A percentile compares a stretch with the other conserved stretches of the same genome.
Evolutionary conservation across 2,888 invertebrate species (phyloP).

Genomic region (Pollenia amentaria): DNA sequence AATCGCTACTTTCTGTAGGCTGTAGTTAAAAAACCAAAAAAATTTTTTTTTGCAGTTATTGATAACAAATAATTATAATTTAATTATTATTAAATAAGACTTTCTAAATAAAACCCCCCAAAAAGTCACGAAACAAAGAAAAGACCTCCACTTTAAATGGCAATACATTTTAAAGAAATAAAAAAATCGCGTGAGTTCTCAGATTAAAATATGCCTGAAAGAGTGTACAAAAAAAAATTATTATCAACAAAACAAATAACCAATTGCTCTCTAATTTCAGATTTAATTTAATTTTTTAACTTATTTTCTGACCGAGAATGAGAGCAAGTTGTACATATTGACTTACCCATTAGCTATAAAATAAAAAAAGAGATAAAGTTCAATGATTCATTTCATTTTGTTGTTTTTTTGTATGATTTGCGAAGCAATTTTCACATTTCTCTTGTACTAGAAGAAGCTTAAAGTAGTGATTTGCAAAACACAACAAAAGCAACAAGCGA

Average conservation of each 20-base stretch:
- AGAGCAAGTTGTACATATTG: too few species aligned
- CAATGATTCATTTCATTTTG: conserved; percentile 63
- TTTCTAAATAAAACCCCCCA: conserved; percentile 29
- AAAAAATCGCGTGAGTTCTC: conserved; percentile 2
- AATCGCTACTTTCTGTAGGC: not conserved
- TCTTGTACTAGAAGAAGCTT: too few species aligned
- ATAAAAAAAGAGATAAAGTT: conserved; percentile 36
- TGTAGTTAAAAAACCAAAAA: not conserved
- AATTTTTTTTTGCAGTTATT: not conserved
- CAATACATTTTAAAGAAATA: not conserved
- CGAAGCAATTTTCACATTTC: not conserved
- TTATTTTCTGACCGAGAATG: too few species aligned
- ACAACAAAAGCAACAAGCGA: not conserved
- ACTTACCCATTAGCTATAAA: too few species aligned
- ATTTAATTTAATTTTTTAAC: too few species aligned
- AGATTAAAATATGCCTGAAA: not conserved
- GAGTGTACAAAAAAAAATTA: not conserved
- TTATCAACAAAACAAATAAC: too few species aligned
- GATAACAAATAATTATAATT: not conserved
- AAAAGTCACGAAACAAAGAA: conserved; percentile 9
- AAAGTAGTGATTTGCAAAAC: too few species aligned
- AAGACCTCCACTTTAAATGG: not conserved
- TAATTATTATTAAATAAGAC: conserved; percentile 17
- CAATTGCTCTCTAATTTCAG: too few species aligned
- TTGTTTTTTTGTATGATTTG: not conserved